Base-by-base conservation (phyloP, 2,113 vertebrate species). In the Atherinomorus stipes region DNA sequence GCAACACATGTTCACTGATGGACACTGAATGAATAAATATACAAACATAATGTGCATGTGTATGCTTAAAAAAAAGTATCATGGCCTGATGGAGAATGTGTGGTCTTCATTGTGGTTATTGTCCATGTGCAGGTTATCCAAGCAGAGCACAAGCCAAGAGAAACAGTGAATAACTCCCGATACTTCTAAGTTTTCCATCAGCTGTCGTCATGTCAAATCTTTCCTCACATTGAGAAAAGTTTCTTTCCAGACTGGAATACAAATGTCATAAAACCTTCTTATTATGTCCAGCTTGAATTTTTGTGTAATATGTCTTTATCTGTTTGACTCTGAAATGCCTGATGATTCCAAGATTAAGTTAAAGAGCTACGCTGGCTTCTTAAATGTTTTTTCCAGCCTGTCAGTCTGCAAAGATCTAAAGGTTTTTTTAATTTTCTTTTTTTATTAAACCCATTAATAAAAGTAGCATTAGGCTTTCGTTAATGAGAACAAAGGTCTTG, bases 71-170 rank as follows among this genome's bases (percentile, higher is more conserved):
- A 13, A 52, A 19, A 2, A 34, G 45, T 60, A 12, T 11, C 26
- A 13, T 37, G 62, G n/a, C n/a, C n/a, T 49, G 49, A 40, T 52
- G 49, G 18, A 61, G 66, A 58, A 49, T 74, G 74, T 50, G 34
- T 50, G 26, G 64, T 49, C 54, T 23, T 69, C 4, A 65, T 49
- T 57, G 58, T 31, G 42, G 34, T 56, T 72, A 54, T 70, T 69
- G 64, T 80, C 40, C 7, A 10, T 77, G 74, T 64, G 68, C 80
- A 68, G 79, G 83, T 90, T 89, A 90, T 23, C 53, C 60, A 91
- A 92, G 91, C 78, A 84, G 10, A 68, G 22, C 22, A 3, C 51
- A 72, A 83, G 88, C 87, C 88, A 91, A 87, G 26, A 81, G 11
- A 80, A 34, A 87, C 74, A 68, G 11, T 18, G 42, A 73, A 80